Evolutionary conservation across 2,113 vertebrate species (phyloP).

Genomic region (Scomber japonicus): DNA sequence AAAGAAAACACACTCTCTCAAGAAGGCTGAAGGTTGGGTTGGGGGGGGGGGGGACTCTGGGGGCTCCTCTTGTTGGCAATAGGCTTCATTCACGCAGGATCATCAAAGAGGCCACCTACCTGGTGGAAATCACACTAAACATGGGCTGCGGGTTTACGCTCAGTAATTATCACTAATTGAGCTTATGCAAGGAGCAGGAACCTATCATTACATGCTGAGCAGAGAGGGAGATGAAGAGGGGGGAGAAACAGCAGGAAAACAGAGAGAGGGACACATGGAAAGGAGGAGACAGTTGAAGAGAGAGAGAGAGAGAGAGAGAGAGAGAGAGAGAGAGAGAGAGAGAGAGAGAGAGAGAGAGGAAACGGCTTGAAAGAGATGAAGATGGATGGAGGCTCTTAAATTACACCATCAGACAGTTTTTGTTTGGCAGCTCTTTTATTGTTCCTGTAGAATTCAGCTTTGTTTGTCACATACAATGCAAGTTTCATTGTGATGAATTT

Average conservation of each 20-base stretch:
- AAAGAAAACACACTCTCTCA: constrained; percentile 20
- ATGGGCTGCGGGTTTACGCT: constrained; percentile 60
- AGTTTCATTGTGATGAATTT: constrained; percentile 2
- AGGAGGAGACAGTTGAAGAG: background rate
- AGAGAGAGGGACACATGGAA: background rate
- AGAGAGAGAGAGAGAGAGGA: constrained; percentile 7
- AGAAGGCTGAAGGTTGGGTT: background rate
- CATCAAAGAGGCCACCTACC: constrained; percentile 71
- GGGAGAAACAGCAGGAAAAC: background rate
- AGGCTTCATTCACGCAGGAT: constrained; percentile 48
- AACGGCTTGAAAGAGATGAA: constrained; percentile 18
- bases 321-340: background rate
- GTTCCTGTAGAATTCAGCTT: constrained; percentile 24
- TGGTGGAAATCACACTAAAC: constrained; percentile 68
- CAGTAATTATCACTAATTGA: constrained; percentile 79
- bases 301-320: constrained; percentile 8
- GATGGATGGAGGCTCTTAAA: constrained; percentile 24
- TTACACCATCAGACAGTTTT: constrained; percentile 1
- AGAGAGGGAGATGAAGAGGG: constrained; percentile 20
- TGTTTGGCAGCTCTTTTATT: constrained; percentile 4
- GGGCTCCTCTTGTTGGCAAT: constrained; percentile 32
- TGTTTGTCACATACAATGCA: constrained; percentile 1
- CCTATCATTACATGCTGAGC: constrained; percentile 69
- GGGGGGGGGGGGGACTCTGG: background rate
- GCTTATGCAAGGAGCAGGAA: constrained; percentile 66